Percentiles rank a stretch among this genome's conserved stretches.
These are phyloP conservation scores for Lacerta bilineata DNA, from an alignment of 2,797 vertebrate species.

Conservation along the genomic window DNA sequence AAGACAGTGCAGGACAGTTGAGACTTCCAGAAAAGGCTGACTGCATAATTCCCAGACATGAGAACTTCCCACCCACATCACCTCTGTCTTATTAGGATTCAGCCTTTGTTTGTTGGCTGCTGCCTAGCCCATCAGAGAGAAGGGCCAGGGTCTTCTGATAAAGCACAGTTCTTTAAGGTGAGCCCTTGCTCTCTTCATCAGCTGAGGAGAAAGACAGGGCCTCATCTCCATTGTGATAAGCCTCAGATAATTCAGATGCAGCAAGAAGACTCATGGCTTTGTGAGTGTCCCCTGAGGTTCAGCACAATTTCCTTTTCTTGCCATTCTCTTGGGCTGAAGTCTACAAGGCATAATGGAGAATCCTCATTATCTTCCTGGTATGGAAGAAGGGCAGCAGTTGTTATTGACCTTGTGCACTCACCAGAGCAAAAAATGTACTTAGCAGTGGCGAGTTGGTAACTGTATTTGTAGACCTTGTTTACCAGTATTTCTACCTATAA, in stretches of 20 bases:
- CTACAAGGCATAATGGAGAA: not conserved
- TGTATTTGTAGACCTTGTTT: not conserved
- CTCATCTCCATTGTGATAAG: not conserved
- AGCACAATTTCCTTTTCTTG: not conserved
- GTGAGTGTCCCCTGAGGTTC: not conserved
- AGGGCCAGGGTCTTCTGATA: not conserved
- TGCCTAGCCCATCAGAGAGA: not conserved
- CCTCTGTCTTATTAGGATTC: no score
- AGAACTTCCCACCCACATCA: no score
- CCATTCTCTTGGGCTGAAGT: not conserved
- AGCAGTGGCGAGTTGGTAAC: not conserved
- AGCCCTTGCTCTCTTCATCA: not conserved
- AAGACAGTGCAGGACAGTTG: not conserved
- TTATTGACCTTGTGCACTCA: not conserved
- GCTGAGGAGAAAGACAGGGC: not conserved
- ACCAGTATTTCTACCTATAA: not conserved
- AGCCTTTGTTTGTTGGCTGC: no score
- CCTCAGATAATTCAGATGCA: not conserved
- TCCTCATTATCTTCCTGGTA: not conserved
- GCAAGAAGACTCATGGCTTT: not conserved
- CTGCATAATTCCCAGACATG: no score
- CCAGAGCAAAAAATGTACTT: not conserved
- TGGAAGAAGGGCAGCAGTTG: not conserved
- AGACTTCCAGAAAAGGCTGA: no score
- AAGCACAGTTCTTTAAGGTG: not conserved